Evolutionary conservation across 37 sponge, comb jelly and placozoan genomes (phyloP), one percentile per base, ranked within the genome.

Genomic region (Corticium candelabrum): DNA sequence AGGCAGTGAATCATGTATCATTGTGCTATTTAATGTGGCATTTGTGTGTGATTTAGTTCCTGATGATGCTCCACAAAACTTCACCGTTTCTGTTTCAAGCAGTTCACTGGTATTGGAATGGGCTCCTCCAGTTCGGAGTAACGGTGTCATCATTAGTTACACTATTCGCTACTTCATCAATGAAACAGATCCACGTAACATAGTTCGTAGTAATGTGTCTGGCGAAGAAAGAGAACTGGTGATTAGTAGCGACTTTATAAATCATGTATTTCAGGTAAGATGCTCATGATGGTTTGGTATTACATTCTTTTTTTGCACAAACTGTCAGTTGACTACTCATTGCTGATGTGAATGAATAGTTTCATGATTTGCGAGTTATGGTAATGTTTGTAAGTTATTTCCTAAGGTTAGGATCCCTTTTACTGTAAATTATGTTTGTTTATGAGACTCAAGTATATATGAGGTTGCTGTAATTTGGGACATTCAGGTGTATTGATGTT

Each of bases 1-100:
- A n/a, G n/a, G n/a, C n/a, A n/a, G n/a, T n/a, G n/a, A n/a, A n/a
- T n/a, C n/a, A n/a, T n/a, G n/a, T n/a, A n/a, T n/a, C n/a, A n/a
- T n/a, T n/a, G n/a, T n/a, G n/a, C n/a, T n/a, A n/a, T n/a, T n/a
- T n/a, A n/a, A n/a, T n/a, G n/a, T n/a, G n/a, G n/a, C n/a, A n/a
- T n/a, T n/a, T n/a, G n/a, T n/a, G n/a, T n/a, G n/a, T n/a, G n/a
- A 50, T 50, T 50, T 50, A 50, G 62, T 11, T 50, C 62, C 62
- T 27, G 11, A 11, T 11, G 21, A 11, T 50, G 15, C 62, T 11
- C 62, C 62, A 27, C 11, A 21, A 11, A 21, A 50, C 62, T 11
- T 50, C 62, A 50, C 21, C 11, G 62, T 50, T 11, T 11, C 62
- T 11, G 62, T 50, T 11, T 27, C 62, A 11, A 21, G 62, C 21